Evolutionary conservation across 2,888 invertebrate species (phyloP).

Genomic region (Phortica magna): DNA sequence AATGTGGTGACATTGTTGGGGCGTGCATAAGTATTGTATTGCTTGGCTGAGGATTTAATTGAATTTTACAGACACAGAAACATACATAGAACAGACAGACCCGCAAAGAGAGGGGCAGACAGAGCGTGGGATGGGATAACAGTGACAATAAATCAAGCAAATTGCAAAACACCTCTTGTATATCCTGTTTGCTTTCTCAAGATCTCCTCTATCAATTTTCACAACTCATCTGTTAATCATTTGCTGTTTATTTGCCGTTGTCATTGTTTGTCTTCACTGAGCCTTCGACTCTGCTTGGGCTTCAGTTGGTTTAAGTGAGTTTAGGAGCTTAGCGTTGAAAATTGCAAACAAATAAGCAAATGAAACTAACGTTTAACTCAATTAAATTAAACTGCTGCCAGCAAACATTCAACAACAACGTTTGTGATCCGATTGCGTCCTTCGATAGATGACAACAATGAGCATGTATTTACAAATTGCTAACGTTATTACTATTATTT

Average conservation of each 20-base stretch:
- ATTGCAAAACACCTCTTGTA: not conserved
- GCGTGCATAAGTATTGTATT: not conserved
- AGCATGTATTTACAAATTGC: not conserved
- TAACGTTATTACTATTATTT: slow-evolving; percentile 42
- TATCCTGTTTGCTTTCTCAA: not conserved
- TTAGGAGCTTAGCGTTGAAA: no score
- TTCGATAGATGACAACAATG: no score
- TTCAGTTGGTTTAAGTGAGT: not conserved
- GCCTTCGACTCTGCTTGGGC: not conserved
- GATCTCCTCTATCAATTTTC: not conserved
- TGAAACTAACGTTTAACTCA: not conserved
- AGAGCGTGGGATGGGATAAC: not conserved
- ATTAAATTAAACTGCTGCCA: not conserved
- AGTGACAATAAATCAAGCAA: slow-evolving; percentile 13
- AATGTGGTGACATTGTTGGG: not conserved
- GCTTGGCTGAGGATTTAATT: slow-evolving; percentile 15
- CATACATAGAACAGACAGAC: not conserved
- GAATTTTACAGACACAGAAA: not conserved
- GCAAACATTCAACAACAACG: not conserved
- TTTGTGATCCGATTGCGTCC: no score
- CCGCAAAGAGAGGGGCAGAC: not conserved
- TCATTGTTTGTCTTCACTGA: not conserved
- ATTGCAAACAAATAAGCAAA: no score
- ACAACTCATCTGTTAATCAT: slow-evolving; percentile 8
- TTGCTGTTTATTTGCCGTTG: slow-evolving; percentile 13